Evolutionary conservation across 2,888 invertebrate species (phyloP).

Genomic region (Coleophora flavipennella): DNA sequence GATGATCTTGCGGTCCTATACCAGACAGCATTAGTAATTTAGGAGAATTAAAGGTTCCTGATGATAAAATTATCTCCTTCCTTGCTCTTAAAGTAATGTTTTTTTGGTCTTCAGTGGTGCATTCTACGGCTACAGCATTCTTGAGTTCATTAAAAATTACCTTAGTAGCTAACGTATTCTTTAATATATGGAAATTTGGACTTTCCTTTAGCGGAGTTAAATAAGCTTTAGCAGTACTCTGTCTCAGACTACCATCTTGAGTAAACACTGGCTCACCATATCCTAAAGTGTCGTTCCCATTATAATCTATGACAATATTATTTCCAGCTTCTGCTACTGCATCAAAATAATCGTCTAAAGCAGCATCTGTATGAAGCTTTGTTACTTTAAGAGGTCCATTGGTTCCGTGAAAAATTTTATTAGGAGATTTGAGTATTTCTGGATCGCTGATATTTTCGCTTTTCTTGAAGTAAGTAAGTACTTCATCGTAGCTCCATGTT

Average conservation of each 20-base stretch:
- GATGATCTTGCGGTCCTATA: too few species aligned
- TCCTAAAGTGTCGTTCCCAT: neutral
- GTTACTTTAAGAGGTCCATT: neutral
- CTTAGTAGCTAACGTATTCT: neutral
- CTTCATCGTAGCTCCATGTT: neutral
- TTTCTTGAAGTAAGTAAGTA: neutral
- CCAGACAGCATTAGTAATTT: too few species aligned
- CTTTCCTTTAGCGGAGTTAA: neutral
- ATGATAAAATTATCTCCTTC: too few species aligned
- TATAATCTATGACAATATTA: neutral
- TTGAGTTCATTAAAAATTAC: neutral
- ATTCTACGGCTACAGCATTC: constrained; percentile 3
- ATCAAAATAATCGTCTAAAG: neutral
- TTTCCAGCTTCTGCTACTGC: neutral
- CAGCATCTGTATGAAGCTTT: neutral
- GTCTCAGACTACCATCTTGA: neutral
- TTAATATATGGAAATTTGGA: neutral
- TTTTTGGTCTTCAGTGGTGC: neutral
- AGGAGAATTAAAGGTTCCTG: too few species aligned
- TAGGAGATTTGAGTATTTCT: neutral
- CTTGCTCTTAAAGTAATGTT: too few species aligned
- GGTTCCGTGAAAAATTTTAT: neutral
- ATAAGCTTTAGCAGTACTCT: neutral
- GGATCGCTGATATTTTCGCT: neutral
- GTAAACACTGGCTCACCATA: neutral